These are phyloP conservation scores for Drosophila pectinifera DNA, from an alignment of 1,140 invertebrate species.

Conservation along the genomic window DNA sequence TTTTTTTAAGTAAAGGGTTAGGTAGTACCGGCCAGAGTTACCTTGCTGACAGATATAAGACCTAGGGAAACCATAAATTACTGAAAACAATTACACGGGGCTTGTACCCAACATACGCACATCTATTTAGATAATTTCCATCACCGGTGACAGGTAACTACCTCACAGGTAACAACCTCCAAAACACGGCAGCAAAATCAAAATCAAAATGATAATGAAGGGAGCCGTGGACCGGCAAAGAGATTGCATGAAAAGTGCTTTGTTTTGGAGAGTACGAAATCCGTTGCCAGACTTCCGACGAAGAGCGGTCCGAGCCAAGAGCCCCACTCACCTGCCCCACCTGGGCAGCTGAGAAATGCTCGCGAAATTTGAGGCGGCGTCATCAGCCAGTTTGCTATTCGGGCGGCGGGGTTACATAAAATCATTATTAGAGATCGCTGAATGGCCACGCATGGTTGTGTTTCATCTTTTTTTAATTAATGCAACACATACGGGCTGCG, in stretches of 20 bases:
- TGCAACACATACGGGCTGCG: constrained; percentile 56
- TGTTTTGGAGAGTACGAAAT: constrained; percentile 35
- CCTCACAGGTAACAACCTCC: constrained; percentile 16
- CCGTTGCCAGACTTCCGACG: constrained; percentile 57
- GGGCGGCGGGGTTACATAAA: constrained; percentile 75
- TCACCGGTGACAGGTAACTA: constrained; percentile 21
- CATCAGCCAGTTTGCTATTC: constrained; percentile 41
- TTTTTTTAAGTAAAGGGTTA: background rate
- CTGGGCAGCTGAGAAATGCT: constrained; percentile 28
- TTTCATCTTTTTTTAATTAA: constrained; percentile 78
- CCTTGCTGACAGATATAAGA: background rate
- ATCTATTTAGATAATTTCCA: constrained; percentile 14
- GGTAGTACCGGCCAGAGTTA: no score
- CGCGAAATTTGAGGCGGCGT: constrained; percentile 34
- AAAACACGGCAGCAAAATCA: constrained; percentile 13
- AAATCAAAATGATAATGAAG: constrained; percentile 58
- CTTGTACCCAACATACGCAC: constrained; percentile 13
- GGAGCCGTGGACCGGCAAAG: constrained; percentile 40
- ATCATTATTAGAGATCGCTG: constrained; percentile 67
- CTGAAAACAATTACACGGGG: constrained; percentile 9
- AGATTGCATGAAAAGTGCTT: constrained; percentile 46
- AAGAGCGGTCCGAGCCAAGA: constrained; percentile 11
- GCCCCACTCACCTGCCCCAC: constrained; percentile 21
- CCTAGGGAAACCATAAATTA: constrained; percentile 7
- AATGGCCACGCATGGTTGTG: constrained; percentile 45